phyloP scores from a whole-genome alignment of 2,113 vertebrate species.

The Orientallactaga bullata region DNA sequence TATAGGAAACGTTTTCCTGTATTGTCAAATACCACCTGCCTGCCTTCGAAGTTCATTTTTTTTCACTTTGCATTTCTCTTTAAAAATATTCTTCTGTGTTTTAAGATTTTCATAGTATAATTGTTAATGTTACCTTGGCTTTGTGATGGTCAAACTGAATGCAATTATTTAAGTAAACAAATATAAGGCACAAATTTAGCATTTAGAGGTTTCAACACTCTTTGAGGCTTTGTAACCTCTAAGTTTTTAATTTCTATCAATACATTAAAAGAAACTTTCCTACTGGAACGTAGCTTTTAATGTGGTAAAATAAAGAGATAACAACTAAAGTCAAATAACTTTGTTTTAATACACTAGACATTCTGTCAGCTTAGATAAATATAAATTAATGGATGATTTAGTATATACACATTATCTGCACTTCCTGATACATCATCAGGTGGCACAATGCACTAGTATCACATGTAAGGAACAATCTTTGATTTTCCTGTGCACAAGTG shows the following conservation, averaged over 20 bases:
- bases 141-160: constrained; percentile 23
- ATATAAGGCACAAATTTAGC: neutral
- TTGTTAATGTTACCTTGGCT: neutral
- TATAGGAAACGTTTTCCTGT: neutral
- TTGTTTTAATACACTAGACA: constrained; percentile 18
- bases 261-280: neutral
- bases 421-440: neutral
- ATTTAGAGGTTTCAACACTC: too few relatives aligned
- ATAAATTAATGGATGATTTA: neutral
- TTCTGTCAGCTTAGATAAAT: neutral
- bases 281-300: constrained; percentile 5
- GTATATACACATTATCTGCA: neutral
- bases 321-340: neutral
- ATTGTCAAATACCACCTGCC: constrained; percentile 2
- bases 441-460: neutral
- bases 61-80: neutral
- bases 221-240: constrained; percentile 5
- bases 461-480: neutral
- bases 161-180: neutral
- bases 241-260: constrained; percentile 43
- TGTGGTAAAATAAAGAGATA: neutral
- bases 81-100: neutral
- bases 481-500: neutral
- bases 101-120: neutral
- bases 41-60: neutral